Percentiles rank a stretch among this genome's conserved stretches.
Conservation (phyloP, 2,797 vertebrate species). For the Arrhamphus sclerolepis region DNA sequence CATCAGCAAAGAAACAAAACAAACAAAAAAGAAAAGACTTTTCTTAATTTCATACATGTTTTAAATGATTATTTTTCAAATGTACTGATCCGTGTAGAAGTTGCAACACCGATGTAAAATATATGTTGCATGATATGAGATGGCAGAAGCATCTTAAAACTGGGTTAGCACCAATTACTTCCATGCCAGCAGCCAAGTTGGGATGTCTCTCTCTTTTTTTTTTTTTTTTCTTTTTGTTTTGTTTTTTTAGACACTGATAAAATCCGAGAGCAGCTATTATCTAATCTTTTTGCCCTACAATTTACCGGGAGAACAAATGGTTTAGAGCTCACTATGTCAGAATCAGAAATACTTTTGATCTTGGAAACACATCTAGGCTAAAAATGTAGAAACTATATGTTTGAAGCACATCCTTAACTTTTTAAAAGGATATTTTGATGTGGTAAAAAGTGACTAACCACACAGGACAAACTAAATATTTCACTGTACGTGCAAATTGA, state of each 20-base stretch:
- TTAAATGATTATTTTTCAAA: slow-evolving; percentile 13
- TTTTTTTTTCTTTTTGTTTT: slow-evolving; percentile 5
- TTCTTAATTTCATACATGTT: slow-evolving; percentile 5
- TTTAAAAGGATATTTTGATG: too few species aligned
- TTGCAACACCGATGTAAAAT: slow-evolving; percentile 44
- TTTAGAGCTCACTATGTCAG: slow-evolving; percentile 45
- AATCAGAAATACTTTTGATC: neutral
- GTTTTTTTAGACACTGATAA: slow-evolving; percentile 38
- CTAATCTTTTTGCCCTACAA: slow-evolving; percentile 38
- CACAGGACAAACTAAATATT: too few species aligned
- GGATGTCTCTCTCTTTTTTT: slow-evolving; percentile 27
- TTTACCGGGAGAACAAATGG: slow-evolving; percentile 27
- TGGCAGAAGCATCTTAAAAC: slow-evolving; percentile 46
- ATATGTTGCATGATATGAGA: slow-evolving; percentile 30
- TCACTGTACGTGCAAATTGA: too few species aligned
- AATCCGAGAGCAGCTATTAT: slow-evolving; percentile 53
- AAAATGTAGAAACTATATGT: neutral
- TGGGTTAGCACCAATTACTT: slow-evolving; percentile 59
- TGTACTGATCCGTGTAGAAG: neutral
- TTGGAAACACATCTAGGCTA: slow-evolving; percentile 18
- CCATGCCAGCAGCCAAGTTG: slow-evolving; percentile 52
- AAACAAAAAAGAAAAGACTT: neutral
- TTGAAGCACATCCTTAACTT: too few species aligned
- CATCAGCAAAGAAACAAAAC: neutral
- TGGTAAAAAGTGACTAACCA: too few species aligned